These are phyloP conservation scores for Agrilus planipennis DNA, from an alignment of 1,140 invertebrate species.

Conservation along the genomic window DNA sequence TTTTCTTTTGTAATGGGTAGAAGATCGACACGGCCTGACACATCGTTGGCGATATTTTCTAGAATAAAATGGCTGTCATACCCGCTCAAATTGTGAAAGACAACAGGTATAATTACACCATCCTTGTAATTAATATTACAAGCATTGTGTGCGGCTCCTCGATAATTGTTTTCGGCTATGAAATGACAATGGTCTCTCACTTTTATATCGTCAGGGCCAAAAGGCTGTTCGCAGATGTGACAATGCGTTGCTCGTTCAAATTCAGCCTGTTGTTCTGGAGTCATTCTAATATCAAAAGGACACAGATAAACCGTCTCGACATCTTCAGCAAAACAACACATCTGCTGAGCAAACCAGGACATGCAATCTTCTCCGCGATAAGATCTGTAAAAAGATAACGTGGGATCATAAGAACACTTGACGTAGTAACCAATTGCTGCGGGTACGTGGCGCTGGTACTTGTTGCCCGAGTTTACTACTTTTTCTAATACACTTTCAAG, in stretches of 20 bases:
- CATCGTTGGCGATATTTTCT: constrained; percentile 13
- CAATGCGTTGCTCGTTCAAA: background rate
- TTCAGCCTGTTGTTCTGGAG: background rate
- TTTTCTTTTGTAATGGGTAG: constrained; percentile 16
- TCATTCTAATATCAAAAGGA: background rate
- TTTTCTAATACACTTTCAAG: background rate
- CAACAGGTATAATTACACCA: too few species aligned
- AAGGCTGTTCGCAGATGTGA: background rate
- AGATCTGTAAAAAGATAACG: constrained; percentile 1
- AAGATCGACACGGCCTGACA: constrained; percentile 16
- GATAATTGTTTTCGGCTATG: constrained; percentile 2
- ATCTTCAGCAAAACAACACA: constrained; percentile 1
- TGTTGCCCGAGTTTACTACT: background rate
- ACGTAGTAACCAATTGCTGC: constrained; percentile 5
- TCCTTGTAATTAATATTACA: too few species aligned
- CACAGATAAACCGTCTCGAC: background rate
- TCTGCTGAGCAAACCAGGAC: constrained; percentile 10
- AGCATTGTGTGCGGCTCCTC: background rate
- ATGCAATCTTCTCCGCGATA: constrained; percentile 3
- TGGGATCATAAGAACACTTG: constrained; percentile 7
- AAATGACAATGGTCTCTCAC: constrained; percentile 1
- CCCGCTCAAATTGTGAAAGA: constrained; percentile 30
- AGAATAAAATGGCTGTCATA: constrained; percentile 33
- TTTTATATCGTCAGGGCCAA: background rate
- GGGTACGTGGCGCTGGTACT: constrained; percentile 10